Conservation (phyloP, 1,140 invertebrate genomes). For the Atopsyche davidsoni region DNA sequence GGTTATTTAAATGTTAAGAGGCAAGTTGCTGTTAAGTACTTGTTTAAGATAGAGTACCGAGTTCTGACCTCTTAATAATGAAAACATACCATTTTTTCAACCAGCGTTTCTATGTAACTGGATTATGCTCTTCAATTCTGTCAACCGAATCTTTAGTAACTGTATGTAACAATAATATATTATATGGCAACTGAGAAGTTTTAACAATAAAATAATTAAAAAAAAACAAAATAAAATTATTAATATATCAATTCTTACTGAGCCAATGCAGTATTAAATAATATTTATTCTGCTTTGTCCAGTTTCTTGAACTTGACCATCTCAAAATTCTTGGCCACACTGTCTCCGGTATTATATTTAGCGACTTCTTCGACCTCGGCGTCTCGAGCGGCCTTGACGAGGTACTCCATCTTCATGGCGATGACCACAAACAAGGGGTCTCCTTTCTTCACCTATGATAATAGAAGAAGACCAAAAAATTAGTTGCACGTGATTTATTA, state of each 20-base stretch:
- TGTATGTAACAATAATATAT: too few relatives aligned
- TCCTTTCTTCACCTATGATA: slow-evolving; percentile 77
- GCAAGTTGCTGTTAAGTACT: too few relatives aligned
- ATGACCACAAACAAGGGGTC: slow-evolving; percentile 86
- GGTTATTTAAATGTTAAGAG: too few relatives aligned
- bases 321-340: slow-evolving; percentile 68
- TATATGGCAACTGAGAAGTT: too few relatives aligned
- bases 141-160: too few relatives aligned
- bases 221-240: slow-evolving; percentile 2
- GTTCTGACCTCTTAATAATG: too few relatives aligned
- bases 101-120: too few relatives aligned
- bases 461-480: slow-evolving; percentile 30
- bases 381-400: slow-evolving; percentile 73
- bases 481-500: too few relatives aligned
- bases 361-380: slow-evolving; percentile 70
- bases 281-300: slow-evolving; percentile 30
- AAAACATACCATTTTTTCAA: too few relatives aligned
- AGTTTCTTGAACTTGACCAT: slow-evolving; percentile 51
- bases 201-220: not conserved
- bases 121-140: too few relatives aligned
- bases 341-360: slow-evolving; percentile 67
- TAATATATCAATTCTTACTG: slow-evolving; percentile 1
- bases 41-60: too few relatives aligned
- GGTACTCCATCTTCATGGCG: slow-evolving; percentile 99
- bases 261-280: not conserved